These are phyloP conservation scores for Bettongia penicillata DNA, from an alignment of 2,113 vertebrate species.

Conservation along the genomic window DNA sequence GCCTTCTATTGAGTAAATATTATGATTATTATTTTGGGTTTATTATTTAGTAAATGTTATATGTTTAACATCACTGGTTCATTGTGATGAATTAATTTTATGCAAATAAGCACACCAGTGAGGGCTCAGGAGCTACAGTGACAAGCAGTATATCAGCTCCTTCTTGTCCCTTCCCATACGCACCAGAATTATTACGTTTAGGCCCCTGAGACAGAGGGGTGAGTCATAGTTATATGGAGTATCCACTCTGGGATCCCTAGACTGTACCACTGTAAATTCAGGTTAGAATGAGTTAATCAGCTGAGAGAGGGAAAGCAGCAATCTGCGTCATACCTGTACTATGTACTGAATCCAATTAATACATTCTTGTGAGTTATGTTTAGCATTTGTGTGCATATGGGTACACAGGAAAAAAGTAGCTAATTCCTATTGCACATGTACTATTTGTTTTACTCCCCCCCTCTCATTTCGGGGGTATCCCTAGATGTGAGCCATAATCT, in stretches of 20 bases:
- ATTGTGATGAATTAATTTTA: not conserved
- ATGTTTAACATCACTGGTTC: not conserved
- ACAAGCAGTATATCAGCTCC: not conserved
- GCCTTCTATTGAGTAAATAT: not conserved
- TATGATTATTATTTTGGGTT: not conserved
- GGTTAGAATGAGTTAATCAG: not conserved
- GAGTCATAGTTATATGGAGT: not conserved
- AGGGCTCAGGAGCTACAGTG: not conserved
- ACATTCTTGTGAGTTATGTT: not conserved
- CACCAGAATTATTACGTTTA: not conserved
- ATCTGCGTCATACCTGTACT: not conserved
- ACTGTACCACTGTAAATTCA: not conserved
- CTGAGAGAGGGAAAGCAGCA: not conserved
- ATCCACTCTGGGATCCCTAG: not conserved
- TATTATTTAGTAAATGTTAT: not conserved
- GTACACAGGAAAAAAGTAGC: not conserved
- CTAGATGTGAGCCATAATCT: not conserved
- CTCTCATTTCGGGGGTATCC: not conserved
- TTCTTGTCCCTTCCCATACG: not conserved
- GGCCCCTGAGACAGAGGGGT: not conserved
- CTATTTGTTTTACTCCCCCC: not conserved
- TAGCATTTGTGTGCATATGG: not conserved
- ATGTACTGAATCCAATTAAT: not conserved
- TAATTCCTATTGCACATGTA: not conserved
- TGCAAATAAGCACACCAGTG: not conserved